phyloP scores from a whole-genome alignment of 2,888 invertebrate genomes.

The Aphrophora alni region DNA sequence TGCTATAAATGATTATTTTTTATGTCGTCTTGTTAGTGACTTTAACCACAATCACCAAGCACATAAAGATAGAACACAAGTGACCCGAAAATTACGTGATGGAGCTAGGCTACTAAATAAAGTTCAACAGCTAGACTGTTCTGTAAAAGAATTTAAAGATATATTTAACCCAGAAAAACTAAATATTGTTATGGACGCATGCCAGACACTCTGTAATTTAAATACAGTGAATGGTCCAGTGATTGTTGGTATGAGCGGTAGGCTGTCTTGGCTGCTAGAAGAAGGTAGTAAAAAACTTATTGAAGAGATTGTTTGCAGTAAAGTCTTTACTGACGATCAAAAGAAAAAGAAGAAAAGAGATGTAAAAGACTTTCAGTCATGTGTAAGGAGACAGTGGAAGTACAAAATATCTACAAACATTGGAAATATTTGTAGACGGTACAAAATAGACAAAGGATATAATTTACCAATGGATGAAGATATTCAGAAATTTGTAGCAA shows the following conservation, averaged over 20 bases:
- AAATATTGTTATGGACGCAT: neutral
- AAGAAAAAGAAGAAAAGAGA: neutral
- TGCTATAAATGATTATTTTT: neutral
- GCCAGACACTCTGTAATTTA: neutral
- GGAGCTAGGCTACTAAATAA: neutral
- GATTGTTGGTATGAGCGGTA: neutral
- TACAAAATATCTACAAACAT: neutral
- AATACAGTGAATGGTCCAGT: neutral
- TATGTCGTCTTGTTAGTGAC: no score
- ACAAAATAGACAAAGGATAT: neutral
- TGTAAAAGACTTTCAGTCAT: neutral
- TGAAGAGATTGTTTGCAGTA: neutral
- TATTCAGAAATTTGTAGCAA: neutral
- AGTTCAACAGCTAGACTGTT: neutral
- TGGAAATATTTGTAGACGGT: neutral
- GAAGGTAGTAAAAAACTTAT: neutral
- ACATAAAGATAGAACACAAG: neutral
- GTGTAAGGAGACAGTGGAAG: neutral
- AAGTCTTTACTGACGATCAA: neutral
- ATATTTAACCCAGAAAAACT: neutral
- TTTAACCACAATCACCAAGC: no score
- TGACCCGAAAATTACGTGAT: neutral
- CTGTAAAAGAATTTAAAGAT: neutral
- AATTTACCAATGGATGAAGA: neutral
- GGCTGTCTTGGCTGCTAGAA: neutral